phyloP scores from a whole-genome alignment of 2,113 vertebrate genomes.

The Rhizomys pruinosus region DNA sequence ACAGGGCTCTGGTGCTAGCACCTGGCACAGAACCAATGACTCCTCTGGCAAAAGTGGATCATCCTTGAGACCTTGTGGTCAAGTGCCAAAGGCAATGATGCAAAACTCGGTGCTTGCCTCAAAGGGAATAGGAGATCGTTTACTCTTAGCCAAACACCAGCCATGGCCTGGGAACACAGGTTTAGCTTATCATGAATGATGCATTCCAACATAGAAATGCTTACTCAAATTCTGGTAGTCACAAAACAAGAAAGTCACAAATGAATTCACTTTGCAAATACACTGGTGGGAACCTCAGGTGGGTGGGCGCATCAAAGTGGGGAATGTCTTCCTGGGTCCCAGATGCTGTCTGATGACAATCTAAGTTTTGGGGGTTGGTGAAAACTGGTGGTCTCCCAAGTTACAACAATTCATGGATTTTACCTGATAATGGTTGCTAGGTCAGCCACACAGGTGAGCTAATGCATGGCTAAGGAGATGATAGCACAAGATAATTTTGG shows the following conservation, averaged over 20 bases:
- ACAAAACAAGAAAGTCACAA: background rate
- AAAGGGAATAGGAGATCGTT: background rate
- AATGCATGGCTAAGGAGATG: background rate
- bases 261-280: background rate
- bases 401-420: background rate
- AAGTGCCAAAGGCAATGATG: background rate
- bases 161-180: background rate
- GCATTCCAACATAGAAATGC: background rate
- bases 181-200: background rate
- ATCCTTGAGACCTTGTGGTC: background rate
- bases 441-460: background rate
- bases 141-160: background rate
- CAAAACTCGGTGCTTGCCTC: background rate
- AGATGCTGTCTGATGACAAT: background rate
- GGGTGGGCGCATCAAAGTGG: background rate
- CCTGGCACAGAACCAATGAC: background rate
- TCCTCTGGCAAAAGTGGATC: background rate
- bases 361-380: background rate
- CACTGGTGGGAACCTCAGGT: background rate
- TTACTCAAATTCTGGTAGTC: background rate
- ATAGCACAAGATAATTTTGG: background rate
- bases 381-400: background rate
- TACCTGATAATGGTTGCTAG: background rate
- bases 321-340: background rate
- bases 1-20: too few species aligned